phyloP scores from a whole-genome alignment of 2,113 vertebrate genomes.

The Prietella phreatophila region DNA sequence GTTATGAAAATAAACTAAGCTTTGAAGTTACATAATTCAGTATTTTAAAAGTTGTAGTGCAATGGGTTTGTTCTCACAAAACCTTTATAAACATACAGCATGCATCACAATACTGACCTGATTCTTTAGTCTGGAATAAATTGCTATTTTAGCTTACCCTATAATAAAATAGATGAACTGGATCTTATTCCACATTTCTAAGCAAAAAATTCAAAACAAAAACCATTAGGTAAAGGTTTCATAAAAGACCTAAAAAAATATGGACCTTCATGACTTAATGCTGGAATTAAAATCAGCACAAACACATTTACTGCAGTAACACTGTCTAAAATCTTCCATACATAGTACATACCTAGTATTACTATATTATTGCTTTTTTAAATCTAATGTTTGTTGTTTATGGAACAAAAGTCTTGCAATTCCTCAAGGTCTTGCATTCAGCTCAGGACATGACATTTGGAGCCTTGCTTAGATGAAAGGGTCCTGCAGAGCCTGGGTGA shows the following conservation, averaged over 20 bases:
- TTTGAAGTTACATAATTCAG: not conserved
- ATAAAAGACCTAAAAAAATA: not conserved
- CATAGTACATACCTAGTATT: not conserved
- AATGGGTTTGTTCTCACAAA: not conserved
- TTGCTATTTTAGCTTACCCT: too few relatives aligned
- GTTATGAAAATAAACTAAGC: not conserved
- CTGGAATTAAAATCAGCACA: not conserved
- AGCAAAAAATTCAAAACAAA: not conserved
- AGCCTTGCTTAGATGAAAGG: not conserved
- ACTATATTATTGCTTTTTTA: not conserved
- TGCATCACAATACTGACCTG: too few relatives aligned
- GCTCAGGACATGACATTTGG: constrained; percentile 34
- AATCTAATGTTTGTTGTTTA: not conserved
- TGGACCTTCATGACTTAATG: not conserved
- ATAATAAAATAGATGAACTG: too few relatives aligned
- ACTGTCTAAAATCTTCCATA: not conserved
- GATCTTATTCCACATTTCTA: not conserved
- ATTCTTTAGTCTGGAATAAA: too few relatives aligned
- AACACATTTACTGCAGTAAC: not conserved
- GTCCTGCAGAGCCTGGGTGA: constrained; percentile 13
- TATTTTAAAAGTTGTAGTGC: not conserved
- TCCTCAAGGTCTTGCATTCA: not conserved
- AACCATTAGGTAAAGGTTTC: not conserved
- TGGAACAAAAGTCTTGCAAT: not conserved
- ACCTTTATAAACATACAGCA: not conserved